Evolutionary conservation across 2,113 vertebrate genomes (phyloP).

Genomic region (Aramus guarauna): DNA sequence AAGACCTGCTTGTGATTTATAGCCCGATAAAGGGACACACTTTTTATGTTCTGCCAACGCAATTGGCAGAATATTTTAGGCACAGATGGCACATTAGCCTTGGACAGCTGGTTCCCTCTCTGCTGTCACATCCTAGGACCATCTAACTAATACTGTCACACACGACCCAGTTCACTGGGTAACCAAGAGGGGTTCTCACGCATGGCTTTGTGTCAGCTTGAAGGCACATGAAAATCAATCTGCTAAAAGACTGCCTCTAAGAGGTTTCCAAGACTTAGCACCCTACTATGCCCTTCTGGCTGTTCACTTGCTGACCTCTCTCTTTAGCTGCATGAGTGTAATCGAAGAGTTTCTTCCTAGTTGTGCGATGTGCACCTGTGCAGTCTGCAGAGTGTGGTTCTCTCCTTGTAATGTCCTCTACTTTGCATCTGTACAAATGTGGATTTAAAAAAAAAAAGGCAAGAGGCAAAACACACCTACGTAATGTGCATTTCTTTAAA

Average conservation of each 20-base stretch:
- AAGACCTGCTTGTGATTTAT: conserved; percentile 87
- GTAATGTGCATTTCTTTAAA: not conserved
- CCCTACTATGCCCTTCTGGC: not conserved
- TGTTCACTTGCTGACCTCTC: conserved; percentile 16
- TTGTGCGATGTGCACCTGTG: not conserved
- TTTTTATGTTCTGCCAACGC: conserved; percentile 75
- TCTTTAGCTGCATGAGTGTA: not conserved
- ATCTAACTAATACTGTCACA: conserved; percentile 71
- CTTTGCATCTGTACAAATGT: not conserved
- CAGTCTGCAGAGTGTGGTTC: not conserved
- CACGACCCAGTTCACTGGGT: conserved; percentile 70
- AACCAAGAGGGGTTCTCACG: conserved; percentile 38
- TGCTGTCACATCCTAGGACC: conserved; percentile 71
- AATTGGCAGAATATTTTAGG: conserved; percentile 76
- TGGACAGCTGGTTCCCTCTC: conserved; percentile 81
- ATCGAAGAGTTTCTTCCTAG: not conserved
- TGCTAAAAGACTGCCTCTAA: conserved; percentile 44
- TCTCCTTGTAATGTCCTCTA: not conserved
- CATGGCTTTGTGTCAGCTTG: conserved; percentile 45
- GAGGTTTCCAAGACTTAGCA: conserved; percentile 26
- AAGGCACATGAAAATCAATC: conserved; percentile 60
- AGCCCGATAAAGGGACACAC: conserved; percentile 80
- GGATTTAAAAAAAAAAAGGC: not conserved
- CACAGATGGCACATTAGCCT: conserved; percentile 83
- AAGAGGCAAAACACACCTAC: not conserved